Conservation (phyloP, 2,888 invertebrate genomes). For the Campoletis raptor region DNA sequence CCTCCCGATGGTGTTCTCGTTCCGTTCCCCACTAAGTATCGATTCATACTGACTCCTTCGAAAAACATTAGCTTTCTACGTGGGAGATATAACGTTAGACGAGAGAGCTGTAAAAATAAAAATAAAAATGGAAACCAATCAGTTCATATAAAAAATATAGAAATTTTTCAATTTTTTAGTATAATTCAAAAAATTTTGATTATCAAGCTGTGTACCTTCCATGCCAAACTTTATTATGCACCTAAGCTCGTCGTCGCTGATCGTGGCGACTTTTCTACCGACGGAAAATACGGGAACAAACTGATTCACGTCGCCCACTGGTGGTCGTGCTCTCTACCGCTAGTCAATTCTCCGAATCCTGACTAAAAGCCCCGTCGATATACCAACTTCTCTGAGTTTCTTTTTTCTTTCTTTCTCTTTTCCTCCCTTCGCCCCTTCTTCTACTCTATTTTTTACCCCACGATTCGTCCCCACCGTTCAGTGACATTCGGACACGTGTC, state of each 20-base stretch:
- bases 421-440: neutral
- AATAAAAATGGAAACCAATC: neutral
- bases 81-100: neutral
- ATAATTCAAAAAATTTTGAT: neutral
- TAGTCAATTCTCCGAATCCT: neutral
- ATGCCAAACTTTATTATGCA: neutral
- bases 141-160: neutral
- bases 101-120: neutral
- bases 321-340: conserved; percentile 36
- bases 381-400: neutral
- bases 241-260: neutral
- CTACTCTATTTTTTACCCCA: neutral
- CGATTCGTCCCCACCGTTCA: conserved; percentile 2
- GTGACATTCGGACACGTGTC: conserved; percentile 15
- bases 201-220: neutral
- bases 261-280: conserved; percentile 40
- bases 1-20: conserved; percentile 2
- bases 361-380: neutral
- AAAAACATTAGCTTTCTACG: neutral
- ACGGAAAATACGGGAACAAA: conserved; percentile 22
- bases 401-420: neutral
- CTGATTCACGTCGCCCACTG: conserved; percentile 42
- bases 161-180: neutral
- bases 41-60: neutral
- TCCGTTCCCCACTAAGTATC: neutral